Evolutionary conservation across 1,140 invertebrate species (phyloP), one percentile per base, ranked within the genome.

Genomic region (Luehdorfia chinensis): DNA sequence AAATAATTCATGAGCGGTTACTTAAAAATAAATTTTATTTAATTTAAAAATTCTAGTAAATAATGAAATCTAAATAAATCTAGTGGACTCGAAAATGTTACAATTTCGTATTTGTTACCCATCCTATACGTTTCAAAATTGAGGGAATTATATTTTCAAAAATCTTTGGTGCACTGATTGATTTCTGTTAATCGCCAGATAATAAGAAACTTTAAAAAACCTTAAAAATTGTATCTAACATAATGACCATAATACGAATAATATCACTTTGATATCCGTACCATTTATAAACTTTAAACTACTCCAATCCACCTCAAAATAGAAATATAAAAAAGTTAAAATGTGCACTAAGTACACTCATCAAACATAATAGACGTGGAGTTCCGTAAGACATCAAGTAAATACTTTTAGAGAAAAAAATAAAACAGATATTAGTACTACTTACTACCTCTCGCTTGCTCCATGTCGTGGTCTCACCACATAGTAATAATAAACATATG

Each of bases 231-330:
- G 28, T 50, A 55, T 45, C 45, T 33, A 65, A 18, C 33, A 59
- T 55, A 55, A 70, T 65, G 63, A 69, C 64, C 60, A 64, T 65
- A 61, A 59, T 71, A 75, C 58, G 69, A 56, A 51, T 70, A 73
- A 75, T 75, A 75, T 75, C 68, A 75, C 71, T 70, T 56, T 54
- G 59, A 55, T 61, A 68, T 63, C 47, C 33, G 59, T 61, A 60
- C 23, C 48, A 58, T 64, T 61, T 48, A 63, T 58, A 52, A 63
- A 48, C 55, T 16, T 45, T 63, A 55, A 59, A 52, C 47, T 58
- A 58, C 27, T 54, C 37, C 57, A 55, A 55, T 34, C 33, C 25
- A 61, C 37, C 27, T 55, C 34, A 21, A 49, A 59, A 44, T 52
- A 45, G 30, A 49, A 56, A 45, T 51, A 39, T 48, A 33, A 43